A percentile compares a stretch with the other conserved stretches of the same genome.
phyloP scores from a whole-genome alignment of 2,888 invertebrate genomes.

The Pollenia labialis region DNA sequence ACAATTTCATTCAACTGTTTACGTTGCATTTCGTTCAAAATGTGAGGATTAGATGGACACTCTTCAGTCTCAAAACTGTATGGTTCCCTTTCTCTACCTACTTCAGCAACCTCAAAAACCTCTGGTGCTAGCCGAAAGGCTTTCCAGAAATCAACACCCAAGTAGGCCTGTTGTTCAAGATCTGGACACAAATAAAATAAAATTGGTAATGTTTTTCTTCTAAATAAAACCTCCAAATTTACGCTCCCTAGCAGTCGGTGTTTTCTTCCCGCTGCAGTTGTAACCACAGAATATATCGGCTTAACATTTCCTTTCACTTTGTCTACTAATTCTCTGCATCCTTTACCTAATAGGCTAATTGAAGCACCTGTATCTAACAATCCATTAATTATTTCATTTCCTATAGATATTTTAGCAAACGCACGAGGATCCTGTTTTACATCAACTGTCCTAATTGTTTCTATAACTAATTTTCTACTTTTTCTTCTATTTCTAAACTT shows the following conservation, averaged over 20 bases:
- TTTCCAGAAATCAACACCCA: not conserved
- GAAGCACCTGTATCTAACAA: not conserved
- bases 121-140: not conserved
- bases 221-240: too few relatives aligned
- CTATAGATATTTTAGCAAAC: not conserved
- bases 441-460: not conserved
- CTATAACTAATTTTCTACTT: not conserved
- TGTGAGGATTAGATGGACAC: not conserved
- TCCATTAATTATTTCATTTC: not conserved
- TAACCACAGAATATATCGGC: slow-evolving; percentile 12
- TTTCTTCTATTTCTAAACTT: not conserved
- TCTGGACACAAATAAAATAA: too few relatives aligned
- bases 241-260: too few relatives aligned
- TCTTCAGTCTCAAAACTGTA: not conserved
- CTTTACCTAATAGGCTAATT: slow-evolving; percentile 16
- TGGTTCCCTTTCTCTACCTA: not conserved
- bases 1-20: slow-evolving; percentile 1
- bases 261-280: slow-evolving; percentile 15
- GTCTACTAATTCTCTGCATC: slow-evolving; percentile 34
- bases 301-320: not conserved
- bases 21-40: not conserved
- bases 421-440: not conserved
- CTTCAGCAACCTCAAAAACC: not conserved
- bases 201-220: too few relatives aligned
- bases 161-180: not conserved